Base-by-base conservation (phyloP, 2,888 invertebrate genomes). In the Drosophila affinis region DNA sequence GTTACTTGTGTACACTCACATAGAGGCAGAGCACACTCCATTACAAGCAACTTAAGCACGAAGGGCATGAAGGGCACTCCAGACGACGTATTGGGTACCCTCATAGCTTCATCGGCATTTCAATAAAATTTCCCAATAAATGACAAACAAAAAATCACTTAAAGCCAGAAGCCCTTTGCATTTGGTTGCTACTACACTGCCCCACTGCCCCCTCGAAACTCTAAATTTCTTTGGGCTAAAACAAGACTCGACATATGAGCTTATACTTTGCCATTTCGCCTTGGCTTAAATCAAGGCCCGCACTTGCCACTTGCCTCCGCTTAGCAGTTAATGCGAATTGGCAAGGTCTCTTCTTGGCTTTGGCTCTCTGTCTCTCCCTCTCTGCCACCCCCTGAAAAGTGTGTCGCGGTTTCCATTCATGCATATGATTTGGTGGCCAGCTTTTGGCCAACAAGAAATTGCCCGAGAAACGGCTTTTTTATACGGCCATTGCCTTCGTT, bases 31-130 rank as follows among this genome's bases (percentile, higher is more conserved):
- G 27, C 61, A 57, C 81, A 86, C 87, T 83, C 78, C 77, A 83
- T 80, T 86, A 80, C 86, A 80, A 76, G 76, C 78, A 65, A 76
- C 79, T 76, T 79, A 72, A 60, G 56, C 67, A 54, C 27, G 44
- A 54, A 65, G n/a, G n/a, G n/a, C 54, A 65, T 39, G 67, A 54
- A 45, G 53, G 24, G 17, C 14, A 34, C 52, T 44, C 34, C 34
- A 34, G 10, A 12, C 14, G 39, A n/a, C 39, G 3, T 39, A 7
- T 14, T 7, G 3, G n/a, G 7, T n/a, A 39, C 39, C n/a, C 39
- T 39, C 3, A 7, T 7, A 39, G 39, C 39, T 14, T 2, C 34
- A 12, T 12, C 34, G 4, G 12, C 4, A 34, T 34, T 12, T 12
- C 32, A 34, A 12, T 34, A 12, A 12, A 34, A 34, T 32, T 3